These are phyloP conservation scores for Bungarus multicinctus DNA, from an alignment of 2,113 vertebrate species.

Conservation along the genomic window DNA sequence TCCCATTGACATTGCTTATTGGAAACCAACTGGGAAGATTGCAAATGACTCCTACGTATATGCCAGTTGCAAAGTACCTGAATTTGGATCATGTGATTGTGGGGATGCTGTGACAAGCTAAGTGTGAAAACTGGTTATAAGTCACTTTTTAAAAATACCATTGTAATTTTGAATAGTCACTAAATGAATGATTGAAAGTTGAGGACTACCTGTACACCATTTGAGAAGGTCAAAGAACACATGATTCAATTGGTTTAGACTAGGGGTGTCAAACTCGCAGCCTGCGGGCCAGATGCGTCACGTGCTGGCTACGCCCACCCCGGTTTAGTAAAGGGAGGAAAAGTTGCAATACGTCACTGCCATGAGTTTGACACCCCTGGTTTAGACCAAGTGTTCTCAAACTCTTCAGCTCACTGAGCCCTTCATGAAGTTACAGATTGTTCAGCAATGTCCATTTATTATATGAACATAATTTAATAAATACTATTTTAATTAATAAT, in stretches of 20 bases:
- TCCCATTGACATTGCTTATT: background rate
- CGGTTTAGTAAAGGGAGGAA: too few species aligned
- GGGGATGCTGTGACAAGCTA: background rate
- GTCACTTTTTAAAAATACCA: background rate
- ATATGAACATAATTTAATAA: background rate
- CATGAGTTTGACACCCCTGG: background rate
- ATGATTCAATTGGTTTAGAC: background rate
- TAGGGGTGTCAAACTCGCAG: background rate
- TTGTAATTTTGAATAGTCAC: background rate
- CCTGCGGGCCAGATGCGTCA: too few species aligned
- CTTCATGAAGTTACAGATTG: background rate
- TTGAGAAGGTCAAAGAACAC: background rate
- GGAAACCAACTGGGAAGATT: background rate
- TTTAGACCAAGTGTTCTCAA: background rate
- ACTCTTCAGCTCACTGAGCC: background rate
- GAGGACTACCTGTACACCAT: background rate
- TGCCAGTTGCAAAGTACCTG: background rate
- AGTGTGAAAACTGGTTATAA: background rate
- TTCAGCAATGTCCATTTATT: background rate
- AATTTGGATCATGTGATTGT: background rate
- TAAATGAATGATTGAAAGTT: background rate
- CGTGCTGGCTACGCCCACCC: too few species aligned
- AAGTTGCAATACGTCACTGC: too few species aligned
- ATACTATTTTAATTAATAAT: background rate
- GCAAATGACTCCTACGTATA: background rate